A percentile compares a stretch with the other conserved stretches of the same genome.
These are phyloP conservation scores for Nemurella pictetii DNA, from an alignment of 2,888 invertebrate genomes.

Conservation along the genomic window DNA sequence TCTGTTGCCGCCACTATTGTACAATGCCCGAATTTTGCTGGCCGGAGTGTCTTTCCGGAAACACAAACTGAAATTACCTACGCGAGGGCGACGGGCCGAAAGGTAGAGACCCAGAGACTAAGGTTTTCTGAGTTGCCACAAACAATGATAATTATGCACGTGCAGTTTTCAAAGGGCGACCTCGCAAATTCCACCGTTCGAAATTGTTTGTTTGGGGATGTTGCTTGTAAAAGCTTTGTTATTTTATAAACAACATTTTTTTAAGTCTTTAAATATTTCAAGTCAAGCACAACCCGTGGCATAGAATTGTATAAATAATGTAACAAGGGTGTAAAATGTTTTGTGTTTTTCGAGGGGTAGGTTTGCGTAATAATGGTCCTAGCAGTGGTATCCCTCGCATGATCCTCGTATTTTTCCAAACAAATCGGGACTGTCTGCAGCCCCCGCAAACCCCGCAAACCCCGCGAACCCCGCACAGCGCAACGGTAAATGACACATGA, in stretches of 20 bases:
- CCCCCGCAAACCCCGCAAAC: no score
- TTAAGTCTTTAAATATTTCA: neutral
- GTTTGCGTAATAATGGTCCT: neutral
- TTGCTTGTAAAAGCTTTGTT: neutral
- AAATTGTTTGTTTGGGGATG: neutral
- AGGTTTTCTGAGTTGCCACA: neutral
- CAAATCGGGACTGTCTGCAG: no score
- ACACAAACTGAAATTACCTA: neutral
- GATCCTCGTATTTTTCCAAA: neutral
- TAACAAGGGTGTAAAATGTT: neutral
- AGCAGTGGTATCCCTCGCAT: neutral
- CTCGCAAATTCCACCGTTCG: neutral
- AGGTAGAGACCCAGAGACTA: neutral
- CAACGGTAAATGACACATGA: neutral
- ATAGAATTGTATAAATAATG: neutral
- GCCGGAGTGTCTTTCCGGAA: no score
- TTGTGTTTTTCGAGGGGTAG: neutral
- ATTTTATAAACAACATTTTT: neutral
- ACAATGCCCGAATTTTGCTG: no score
- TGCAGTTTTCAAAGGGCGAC: neutral
- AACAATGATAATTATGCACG: neutral
- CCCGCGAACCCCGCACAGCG: neutral
- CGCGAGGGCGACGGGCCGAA: neutral
- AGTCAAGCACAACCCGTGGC: neutral
- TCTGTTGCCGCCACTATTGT: no score